These are phyloP conservation scores for Elysia chlorotica DNA, from an alignment of 1,140 invertebrate genomes.

Conservation along the genomic window DNA sequence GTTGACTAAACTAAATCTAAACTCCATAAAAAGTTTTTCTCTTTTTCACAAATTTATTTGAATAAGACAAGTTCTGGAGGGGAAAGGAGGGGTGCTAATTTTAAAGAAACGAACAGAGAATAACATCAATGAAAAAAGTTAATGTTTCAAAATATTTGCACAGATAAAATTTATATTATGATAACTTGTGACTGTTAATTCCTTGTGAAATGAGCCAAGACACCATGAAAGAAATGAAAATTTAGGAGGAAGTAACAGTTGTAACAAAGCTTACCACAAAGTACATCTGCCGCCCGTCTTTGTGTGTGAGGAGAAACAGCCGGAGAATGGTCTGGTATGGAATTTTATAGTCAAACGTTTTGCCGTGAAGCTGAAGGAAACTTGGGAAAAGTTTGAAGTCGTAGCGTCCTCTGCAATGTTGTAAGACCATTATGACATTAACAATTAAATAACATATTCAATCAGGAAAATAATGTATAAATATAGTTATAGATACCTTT, in stretches of 20 bases:
- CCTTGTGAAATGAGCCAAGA: neutral
- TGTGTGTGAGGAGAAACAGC: slow-evolving; percentile 94
- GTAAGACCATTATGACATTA: too few relatives aligned
- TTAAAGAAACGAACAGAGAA: too few relatives aligned
- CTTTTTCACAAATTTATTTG: too few relatives aligned
- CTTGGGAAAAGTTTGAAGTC: slow-evolving; percentile 98
- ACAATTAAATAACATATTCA: too few relatives aligned
- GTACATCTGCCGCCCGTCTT: slow-evolving; percentile 97
- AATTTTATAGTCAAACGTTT: slow-evolving; percentile 99
- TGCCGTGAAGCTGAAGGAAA: slow-evolving; percentile 98
- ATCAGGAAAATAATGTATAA: too few relatives aligned
- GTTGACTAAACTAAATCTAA: too few relatives aligned
- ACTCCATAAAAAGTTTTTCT: too few relatives aligned
- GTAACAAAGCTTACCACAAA: slow-evolving; percentile 79
- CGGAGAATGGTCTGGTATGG: slow-evolving; percentile 94
- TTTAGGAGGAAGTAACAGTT: neutral
- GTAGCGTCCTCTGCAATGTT: slow-evolving; percentile 96
- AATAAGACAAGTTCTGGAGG: too few relatives aligned
- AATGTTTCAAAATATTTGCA: too few relatives aligned
- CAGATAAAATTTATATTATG: neutral
- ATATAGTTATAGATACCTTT: too few relatives aligned
- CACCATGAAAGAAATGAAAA: slow-evolving; percentile 18
- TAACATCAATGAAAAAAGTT: too few relatives aligned
- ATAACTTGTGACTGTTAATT: neutral
- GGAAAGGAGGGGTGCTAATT: too few relatives aligned